Conservation (phyloP, 2,113 vertebrate species). For the Strigops habroptila region DNA sequence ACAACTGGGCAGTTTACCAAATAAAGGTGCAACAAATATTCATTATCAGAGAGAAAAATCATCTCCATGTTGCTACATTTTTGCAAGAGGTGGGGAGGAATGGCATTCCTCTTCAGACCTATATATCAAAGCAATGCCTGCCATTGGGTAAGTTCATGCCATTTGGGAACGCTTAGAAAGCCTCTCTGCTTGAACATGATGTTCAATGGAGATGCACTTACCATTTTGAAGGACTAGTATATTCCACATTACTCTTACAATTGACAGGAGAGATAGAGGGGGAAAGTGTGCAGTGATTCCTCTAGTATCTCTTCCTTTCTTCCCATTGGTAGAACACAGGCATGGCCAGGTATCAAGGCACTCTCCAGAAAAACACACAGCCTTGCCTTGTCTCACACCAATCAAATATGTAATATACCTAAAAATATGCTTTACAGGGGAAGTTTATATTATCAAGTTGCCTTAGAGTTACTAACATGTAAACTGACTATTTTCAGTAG, state of each 20-base stretch:
- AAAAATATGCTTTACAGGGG: not conserved
- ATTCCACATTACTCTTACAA: not conserved
- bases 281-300: not conserved
- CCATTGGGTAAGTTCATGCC: rapidly evolving
- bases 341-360: not conserved
- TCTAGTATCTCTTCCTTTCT: not conserved
- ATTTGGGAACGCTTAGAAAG: not conserved
- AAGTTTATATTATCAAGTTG: not conserved
- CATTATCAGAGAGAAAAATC: not conserved
- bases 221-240: not conserved
- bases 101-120: not conserved
- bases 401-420: not conserved
- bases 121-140: not conserved
- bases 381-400: not conserved
- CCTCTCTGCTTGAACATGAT: not conserved
- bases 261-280: not conserved
- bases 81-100: not conserved
- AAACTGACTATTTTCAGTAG: not conserved
- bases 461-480: not conserved
- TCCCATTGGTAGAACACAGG: not conserved
- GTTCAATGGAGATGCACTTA: not conserved
- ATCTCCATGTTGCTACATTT: not conserved
- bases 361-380: not conserved
- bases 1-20: not conserved
- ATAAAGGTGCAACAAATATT: not conserved